Conservation (phyloP, 1,140 invertebrate genomes). For the Drosophila trapezifrons region DNA sequence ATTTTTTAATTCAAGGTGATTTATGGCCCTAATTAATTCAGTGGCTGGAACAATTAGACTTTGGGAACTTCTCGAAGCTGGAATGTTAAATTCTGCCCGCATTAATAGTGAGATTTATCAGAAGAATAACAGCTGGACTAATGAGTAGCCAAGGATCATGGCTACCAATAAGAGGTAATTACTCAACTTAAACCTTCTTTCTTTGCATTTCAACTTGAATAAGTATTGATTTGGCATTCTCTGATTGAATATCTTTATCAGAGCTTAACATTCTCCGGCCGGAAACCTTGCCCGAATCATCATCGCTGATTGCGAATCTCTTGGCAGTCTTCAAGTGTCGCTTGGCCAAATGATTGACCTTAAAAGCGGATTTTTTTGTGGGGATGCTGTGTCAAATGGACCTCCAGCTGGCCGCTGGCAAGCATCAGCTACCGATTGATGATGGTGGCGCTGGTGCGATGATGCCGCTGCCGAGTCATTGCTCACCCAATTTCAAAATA, state of each 20-base stretch:
- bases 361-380: slow-evolving; percentile 64
- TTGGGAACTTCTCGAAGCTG: neutral
- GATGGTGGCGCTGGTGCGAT: slow-evolving; percentile 23
- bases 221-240: neutral
- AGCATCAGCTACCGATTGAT: slow-evolving; percentile 37
- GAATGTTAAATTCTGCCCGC: slow-evolving; percentile 7
- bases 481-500: slow-evolving; percentile 78
- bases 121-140: neutral
- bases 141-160: neutral
- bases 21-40: slow-evolving; percentile 15
- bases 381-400: slow-evolving; percentile 67
- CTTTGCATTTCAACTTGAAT: neutral
- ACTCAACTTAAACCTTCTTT: slow-evolving; percentile 3
- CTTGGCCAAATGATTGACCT: slow-evolving; percentile 59
- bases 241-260: slow-evolving; percentile 7
- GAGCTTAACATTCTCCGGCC: slow-evolving; percentile 5
- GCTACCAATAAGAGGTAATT: neutral
- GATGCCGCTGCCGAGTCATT: slow-evolving; percentile 65
- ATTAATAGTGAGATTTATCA: slow-evolving; percentile 2
- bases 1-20: neutral
- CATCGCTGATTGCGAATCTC: slow-evolving; percentile 37
- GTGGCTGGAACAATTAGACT: slow-evolving; percentile 1
- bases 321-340: slow-evolving; percentile 41
- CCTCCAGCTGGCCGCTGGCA: slow-evolving; percentile 38
- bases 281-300: slow-evolving; percentile 26